These are phyloP conservation scores for Leguminivora glycinivorella DNA, from an alignment of 1,140 invertebrate species.

Conservation along the genomic window DNA sequence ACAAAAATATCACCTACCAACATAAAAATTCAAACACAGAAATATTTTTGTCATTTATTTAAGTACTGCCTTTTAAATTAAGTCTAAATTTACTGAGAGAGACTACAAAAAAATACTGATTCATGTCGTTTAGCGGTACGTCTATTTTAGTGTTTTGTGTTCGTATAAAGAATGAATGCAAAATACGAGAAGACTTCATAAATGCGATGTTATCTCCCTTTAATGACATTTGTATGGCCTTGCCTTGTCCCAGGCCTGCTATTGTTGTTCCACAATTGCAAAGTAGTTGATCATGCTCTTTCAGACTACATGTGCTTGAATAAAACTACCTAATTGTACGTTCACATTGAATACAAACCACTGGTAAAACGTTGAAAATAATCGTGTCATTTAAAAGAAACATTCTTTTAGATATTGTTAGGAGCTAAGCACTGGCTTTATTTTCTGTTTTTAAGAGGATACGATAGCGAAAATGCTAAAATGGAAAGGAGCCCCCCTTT, in stretches of 20 bases:
- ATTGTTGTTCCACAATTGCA: constrained; percentile 23
- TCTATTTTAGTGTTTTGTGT: constrained; percentile 1
- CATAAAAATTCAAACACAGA: too few species aligned
- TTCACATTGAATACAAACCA: background rate
- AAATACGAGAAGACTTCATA: constrained; percentile 11
- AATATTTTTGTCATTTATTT: too few species aligned
- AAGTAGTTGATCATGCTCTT: constrained; percentile 21
- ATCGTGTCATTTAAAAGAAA: too few species aligned
- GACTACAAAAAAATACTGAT: too few species aligned
- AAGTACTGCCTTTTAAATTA: too few species aligned
- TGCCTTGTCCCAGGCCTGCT: constrained; percentile 19
- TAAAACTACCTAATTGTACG: background rate
- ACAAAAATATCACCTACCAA: too few species aligned
- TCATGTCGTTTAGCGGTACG: background rate
- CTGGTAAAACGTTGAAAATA: background rate
- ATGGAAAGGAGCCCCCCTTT: too few species aligned
- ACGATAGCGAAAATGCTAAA: too few species aligned
- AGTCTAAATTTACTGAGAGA: too few species aligned
- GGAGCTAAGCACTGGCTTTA: too few species aligned
- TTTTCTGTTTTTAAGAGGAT: too few species aligned
- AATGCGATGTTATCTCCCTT: constrained; percentile 22
- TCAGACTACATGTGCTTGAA: constrained; percentile 6
- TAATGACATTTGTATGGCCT: constrained; percentile 26
- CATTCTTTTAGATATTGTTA: too few species aligned
- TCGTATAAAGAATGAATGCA: background rate